phyloP scores from a whole-genome alignment of 2,888 invertebrate species.

The Sesia apiformis region DNA sequence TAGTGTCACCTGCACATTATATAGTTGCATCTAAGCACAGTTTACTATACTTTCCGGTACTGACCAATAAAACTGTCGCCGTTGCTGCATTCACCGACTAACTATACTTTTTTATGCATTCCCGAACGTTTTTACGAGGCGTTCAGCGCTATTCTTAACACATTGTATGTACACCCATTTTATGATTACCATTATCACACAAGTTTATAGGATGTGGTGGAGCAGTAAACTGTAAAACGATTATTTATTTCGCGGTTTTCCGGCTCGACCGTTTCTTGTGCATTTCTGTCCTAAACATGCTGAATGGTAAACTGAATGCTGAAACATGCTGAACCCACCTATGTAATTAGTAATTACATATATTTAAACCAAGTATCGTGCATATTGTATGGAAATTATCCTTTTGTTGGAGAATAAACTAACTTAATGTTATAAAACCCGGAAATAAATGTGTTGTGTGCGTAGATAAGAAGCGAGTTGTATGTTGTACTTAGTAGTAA shows the following conservation, averaged over 20 bases:
- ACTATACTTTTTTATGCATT: conserved; percentile 34
- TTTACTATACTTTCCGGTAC: conserved; percentile 37
- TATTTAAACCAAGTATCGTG: too few species aligned
- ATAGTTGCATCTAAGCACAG: conserved; percentile 10
- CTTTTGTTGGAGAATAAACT: too few species aligned
- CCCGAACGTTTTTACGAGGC: conserved; percentile 32
- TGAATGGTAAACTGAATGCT: too few species aligned
- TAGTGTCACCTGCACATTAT: conserved; percentile 17
- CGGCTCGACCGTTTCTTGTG: conserved; percentile 16
- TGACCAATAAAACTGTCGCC: conserved; percentile 49
- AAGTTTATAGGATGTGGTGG: conserved; percentile 52
- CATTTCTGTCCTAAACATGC: not conserved
- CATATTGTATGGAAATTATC: too few species aligned
- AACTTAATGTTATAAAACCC: too few species aligned
- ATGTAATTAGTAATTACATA: too few species aligned
- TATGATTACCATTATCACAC: conserved; percentile 49
- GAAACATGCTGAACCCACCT: too few species aligned
- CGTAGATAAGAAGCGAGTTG: too few species aligned
- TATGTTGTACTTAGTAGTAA: too few species aligned
- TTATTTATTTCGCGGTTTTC: conserved; percentile 58
- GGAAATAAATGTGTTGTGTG: too few species aligned
- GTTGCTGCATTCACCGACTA: conserved; percentile 39
- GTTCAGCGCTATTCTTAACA: conserved; percentile 36
- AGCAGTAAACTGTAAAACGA: conserved; percentile 42
- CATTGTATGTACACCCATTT: conserved; percentile 27